phyloP scores from a whole-genome alignment of 2,113 vertebrate species.

The Cyanistes caeruleus region DNA sequence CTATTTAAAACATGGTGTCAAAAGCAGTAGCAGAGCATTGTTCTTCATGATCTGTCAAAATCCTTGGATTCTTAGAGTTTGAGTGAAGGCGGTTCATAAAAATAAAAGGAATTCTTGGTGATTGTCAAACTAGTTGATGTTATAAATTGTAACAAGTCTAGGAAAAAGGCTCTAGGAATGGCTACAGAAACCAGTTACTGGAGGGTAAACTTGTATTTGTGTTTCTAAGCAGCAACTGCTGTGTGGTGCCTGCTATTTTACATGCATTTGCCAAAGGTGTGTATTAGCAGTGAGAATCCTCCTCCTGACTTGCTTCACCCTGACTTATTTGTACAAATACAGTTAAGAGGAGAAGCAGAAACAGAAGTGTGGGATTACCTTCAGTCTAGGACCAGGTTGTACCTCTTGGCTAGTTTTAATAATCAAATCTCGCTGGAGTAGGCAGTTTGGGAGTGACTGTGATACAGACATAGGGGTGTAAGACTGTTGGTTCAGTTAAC shows the following conservation, averaged over 20 bases:
- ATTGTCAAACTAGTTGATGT: background rate
- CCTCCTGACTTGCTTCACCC: background rate
- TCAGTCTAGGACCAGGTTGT: background rate
- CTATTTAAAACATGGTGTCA: background rate
- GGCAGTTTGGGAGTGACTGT: background rate
- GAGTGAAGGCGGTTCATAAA: background rate
- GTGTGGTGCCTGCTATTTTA: background rate
- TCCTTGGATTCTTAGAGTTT: background rate
- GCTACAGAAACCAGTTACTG: background rate
- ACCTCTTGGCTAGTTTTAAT: background rate
- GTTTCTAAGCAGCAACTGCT: background rate
- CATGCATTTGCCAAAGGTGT: background rate
- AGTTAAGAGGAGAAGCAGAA: background rate
- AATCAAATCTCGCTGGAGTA: background rate
- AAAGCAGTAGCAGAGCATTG: background rate
- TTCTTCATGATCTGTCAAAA: background rate
- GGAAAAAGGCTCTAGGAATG: background rate
- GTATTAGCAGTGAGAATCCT: background rate
- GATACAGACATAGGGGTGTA: too few relatives aligned
- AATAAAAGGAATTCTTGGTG: background rate
- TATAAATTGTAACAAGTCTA: background rate
- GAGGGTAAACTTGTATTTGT: background rate
- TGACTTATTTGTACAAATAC: background rate
- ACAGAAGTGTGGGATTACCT: background rate
- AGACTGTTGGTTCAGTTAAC: background rate